These are phyloP conservation scores for Malacoraja senta DNA, from an alignment of 2,797 vertebrate genomes.

Conservation along the genomic window DNA sequence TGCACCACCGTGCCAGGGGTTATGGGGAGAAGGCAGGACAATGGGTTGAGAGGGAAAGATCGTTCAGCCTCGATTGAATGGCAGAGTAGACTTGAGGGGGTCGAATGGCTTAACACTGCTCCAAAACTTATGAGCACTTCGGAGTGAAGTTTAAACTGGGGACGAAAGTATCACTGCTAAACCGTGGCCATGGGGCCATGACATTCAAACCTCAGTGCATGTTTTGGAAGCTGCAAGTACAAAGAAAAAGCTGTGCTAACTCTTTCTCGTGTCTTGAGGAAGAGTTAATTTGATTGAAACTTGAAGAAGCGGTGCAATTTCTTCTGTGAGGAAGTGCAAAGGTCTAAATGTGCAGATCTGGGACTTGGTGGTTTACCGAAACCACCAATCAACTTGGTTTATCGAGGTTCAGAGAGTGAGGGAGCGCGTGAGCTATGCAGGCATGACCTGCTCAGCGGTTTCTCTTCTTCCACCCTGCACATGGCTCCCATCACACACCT, in stretches of 20 bases:
- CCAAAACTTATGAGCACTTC: background rate
- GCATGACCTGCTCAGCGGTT: background rate
- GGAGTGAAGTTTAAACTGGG: background rate
- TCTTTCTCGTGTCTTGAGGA: constrained; percentile 19
- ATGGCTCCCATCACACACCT: background rate
- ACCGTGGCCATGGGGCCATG: background rate
- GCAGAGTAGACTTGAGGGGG: too few species aligned
- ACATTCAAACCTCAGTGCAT: constrained; percentile 2
- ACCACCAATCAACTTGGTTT: background rate
- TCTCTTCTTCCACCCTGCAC: background rate
- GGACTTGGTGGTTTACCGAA: constrained; percentile 21
- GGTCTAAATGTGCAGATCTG: background rate
- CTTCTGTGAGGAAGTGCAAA: background rate
- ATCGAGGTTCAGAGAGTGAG: background rate
- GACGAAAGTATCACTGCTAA: background rate
- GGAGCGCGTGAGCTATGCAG: background rate
- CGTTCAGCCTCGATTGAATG: too few species aligned
- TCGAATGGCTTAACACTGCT: too few species aligned
- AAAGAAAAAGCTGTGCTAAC: constrained; percentile 4
- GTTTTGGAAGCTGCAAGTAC: background rate
- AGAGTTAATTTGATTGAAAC: background rate
- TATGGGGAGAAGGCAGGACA: too few species aligned
- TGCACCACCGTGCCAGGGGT: too few species aligned
- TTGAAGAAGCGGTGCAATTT: background rate
- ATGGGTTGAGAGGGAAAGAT: too few species aligned